Evolutionary conservation across 2,888 invertebrate genomes (phyloP).

Genomic region (Aethes cnicana): DNA sequence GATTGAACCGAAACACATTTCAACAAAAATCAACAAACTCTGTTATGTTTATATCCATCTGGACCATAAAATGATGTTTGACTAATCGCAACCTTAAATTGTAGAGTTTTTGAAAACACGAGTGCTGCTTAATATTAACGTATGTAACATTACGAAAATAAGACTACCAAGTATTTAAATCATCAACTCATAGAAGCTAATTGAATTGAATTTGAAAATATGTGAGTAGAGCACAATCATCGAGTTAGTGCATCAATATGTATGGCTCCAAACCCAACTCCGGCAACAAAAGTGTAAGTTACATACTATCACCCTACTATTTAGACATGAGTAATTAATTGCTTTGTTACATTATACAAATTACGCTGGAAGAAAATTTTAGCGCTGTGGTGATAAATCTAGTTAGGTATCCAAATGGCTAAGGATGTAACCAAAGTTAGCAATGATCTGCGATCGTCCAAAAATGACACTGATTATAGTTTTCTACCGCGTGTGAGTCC

Average conservation of each 20-base stretch:
- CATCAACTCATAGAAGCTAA: too few species aligned
- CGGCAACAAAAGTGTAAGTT: slow-evolving; percentile 7
- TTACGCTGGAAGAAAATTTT: neutral
- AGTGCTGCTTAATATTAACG: slow-evolving; percentile 16
- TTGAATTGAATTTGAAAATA: too few species aligned
- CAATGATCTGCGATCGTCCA: too few species aligned
- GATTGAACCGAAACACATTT: slow-evolving; percentile 40
- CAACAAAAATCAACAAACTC: slow-evolving; percentile 51
- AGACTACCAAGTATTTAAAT: too few species aligned
- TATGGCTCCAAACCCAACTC: slow-evolving; percentile 9
- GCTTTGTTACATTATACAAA: neutral
- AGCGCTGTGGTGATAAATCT: too few species aligned
- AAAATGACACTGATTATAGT: too few species aligned
- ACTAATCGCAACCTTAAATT: slow-evolving; percentile 27
- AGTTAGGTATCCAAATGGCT: too few species aligned
- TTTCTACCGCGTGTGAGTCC: too few species aligned
- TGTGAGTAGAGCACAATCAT: too few species aligned
- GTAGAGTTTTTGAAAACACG: slow-evolving; percentile 25
- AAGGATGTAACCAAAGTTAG: too few species aligned
- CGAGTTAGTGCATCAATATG: neutral
- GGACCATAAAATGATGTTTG: slow-evolving; percentile 25
- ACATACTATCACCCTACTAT: too few species aligned
- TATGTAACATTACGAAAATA: slow-evolving; percentile 16
- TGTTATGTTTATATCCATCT: slow-evolving; percentile 42
- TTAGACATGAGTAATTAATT: slow-evolving; percentile 5